Conservation (phyloP, 2,797 vertebrate genomes). For the Acanthurus leucopareius region DNA sequence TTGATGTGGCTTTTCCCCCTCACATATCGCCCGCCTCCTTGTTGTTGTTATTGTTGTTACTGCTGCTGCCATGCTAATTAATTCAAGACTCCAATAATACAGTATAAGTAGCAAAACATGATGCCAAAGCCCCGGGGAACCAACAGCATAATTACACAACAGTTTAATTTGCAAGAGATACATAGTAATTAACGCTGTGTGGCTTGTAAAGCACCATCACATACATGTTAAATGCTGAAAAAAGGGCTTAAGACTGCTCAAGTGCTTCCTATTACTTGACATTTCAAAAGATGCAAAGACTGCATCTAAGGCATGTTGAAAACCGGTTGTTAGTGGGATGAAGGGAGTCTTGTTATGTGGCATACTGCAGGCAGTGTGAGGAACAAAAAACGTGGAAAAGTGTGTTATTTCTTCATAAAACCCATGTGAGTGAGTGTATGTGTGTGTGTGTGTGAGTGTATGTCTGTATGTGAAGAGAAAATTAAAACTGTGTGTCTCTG, state of each 20-base stretch:
- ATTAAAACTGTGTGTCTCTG: constrained; percentile 42
- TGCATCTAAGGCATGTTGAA: constrained; percentile 12
- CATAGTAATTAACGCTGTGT: constrained; percentile 69
- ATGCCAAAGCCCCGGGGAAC: constrained; percentile 61
- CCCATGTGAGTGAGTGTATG: constrained; percentile 8
- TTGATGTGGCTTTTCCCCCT: constrained; percentile 3
- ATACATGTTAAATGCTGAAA: constrained; percentile 54
- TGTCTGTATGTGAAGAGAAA: neutral
- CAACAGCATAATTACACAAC: constrained; percentile 73
- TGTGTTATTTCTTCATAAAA: constrained; percentile 28
- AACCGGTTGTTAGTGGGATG: constrained; percentile 42
- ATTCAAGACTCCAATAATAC: constrained; percentile 74
- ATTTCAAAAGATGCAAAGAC: constrained; percentile 53
- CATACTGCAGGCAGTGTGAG: constrained; percentile 40
- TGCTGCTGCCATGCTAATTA: constrained; percentile 69
- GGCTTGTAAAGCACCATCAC: constrained; percentile 61
- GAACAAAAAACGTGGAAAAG: constrained; percentile 26
- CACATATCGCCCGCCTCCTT: constrained; percentile 24
- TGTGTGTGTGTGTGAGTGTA: constrained; percentile 5
- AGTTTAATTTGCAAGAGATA: constrained; percentile 77
- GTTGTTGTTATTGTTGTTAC: constrained; percentile 52
- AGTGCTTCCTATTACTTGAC: constrained; percentile 55
- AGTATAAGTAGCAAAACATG: constrained; percentile 76
- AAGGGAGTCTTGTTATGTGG: constrained; percentile 40
- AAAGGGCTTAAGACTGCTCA: constrained; percentile 49